Percentiles rank a stretch among this genome's conserved stretches.
Conservation (phyloP, 2,113 vertebrate species). For the Candoia aspera region DNA sequence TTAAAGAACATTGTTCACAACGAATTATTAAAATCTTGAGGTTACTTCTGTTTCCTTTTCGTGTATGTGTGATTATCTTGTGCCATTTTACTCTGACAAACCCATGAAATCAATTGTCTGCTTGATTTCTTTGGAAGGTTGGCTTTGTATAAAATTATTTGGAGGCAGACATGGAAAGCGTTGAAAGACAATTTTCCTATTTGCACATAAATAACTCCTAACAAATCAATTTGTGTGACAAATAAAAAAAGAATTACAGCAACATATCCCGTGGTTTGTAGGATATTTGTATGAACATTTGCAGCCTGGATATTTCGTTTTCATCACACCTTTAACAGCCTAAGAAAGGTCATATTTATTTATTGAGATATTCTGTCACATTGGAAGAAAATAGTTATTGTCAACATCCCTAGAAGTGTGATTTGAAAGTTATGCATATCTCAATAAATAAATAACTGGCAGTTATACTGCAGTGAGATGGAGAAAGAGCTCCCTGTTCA, state of each 20-base stretch:
- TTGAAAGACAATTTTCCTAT: slow-evolving; percentile 46
- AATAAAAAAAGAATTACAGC: slow-evolving; percentile 15
- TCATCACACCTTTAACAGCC: slow-evolving; percentile 29
- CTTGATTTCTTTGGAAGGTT: slow-evolving; percentile 48
- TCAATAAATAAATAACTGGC: slow-evolving; percentile 29
- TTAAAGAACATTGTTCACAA: slow-evolving; percentile 45
- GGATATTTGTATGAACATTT: slow-evolving; percentile 30
- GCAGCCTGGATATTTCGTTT: slow-evolving; percentile 35
- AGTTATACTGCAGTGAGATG: background rate
- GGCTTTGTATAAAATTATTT: slow-evolving; percentile 31
- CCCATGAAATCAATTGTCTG: slow-evolving; percentile 66
- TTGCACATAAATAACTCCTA: slow-evolving; percentile 29
- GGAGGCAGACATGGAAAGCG: slow-evolving; percentile 31
- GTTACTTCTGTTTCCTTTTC: slow-evolving; percentile 52
- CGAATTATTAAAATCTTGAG: slow-evolving; percentile 36
- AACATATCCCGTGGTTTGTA: background rate
- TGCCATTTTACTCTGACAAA: slow-evolving; percentile 59
- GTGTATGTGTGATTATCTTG: slow-evolving; percentile 56
- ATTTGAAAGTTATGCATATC: slow-evolving; percentile 12
- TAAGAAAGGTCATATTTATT: slow-evolving; percentile 51
- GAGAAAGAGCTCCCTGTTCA: background rate
- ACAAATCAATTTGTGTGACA: slow-evolving; percentile 37
- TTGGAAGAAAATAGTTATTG: slow-evolving; percentile 29
- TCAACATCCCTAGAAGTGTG: slow-evolving; percentile 30
- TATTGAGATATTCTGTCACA: slow-evolving; percentile 34